A percentile compares a stretch with the other conserved stretches of the same genome.
Conservation (phyloP, 2,113 vertebrate species). For the Chamaetylas fuelleborni region DNA sequence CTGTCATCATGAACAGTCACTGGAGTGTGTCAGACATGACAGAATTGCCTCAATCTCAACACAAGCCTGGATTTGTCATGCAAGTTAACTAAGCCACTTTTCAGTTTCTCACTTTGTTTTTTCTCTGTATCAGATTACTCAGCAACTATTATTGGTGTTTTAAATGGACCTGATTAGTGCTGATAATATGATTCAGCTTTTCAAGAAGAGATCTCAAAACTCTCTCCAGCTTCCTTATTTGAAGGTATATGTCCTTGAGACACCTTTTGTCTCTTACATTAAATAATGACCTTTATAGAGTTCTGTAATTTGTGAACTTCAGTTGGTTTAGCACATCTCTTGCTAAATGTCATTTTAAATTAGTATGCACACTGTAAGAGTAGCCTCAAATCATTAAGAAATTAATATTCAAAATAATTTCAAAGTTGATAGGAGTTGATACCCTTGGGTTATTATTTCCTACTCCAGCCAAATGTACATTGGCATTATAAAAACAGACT, state of each 20-base stretch:
- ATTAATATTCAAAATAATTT: slow-evolving; percentile 22
- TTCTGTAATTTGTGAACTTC: neutral
- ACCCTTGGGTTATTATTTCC: neutral
- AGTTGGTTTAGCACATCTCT: slow-evolving; percentile 19
- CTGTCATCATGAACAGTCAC: too few species aligned
- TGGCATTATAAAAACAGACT: neutral
- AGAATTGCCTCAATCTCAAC: neutral
- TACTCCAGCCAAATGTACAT: neutral
- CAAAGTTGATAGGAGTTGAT: neutral
- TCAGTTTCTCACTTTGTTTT: neutral
- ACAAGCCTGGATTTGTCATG: neutral
- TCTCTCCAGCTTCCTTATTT: neutral
- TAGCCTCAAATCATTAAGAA: slow-evolving; percentile 6
- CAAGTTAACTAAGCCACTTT: neutral
- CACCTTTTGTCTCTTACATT: neutral
- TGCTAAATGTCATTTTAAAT: slow-evolving; percentile 41
- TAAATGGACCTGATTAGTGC: neutral
- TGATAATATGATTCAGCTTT: neutral
- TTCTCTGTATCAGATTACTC: neutral
- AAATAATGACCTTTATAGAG: slow-evolving; percentile 8
- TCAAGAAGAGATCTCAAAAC: neutral
- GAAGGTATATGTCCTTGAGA: neutral
- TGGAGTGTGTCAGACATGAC: too few species aligned
- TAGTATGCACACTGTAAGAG: neutral
- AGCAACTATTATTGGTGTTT: neutral